Evolutionary conservation across 2,113 vertebrate species (phyloP).

Genomic region (Siphamia tubifer): DNA sequence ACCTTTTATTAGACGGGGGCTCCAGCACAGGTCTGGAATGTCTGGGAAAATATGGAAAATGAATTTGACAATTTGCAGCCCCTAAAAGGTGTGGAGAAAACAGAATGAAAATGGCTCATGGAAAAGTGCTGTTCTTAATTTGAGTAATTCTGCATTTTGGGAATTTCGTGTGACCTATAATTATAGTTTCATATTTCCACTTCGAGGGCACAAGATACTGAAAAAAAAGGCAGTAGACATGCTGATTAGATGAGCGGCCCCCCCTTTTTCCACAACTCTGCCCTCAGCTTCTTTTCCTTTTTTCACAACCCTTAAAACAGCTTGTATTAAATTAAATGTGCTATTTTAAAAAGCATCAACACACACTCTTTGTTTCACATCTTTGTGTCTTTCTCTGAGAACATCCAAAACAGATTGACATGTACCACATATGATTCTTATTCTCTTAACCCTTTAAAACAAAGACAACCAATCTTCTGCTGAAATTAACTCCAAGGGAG

Average conservation of each 20-base stretch:
- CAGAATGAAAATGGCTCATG: neutral
- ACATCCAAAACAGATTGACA: too few relatives aligned
- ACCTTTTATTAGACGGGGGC: constrained; percentile 57
- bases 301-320: neutral
- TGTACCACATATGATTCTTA: too few relatives aligned
- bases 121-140: neutral
- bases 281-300: too few relatives aligned
- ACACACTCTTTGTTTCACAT: too few relatives aligned
- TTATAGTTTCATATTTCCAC: neutral
- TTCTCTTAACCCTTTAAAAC: too few relatives aligned
- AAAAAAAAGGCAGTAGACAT: neutral
- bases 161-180: neutral
- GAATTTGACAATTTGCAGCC: constrained; percentile 33
- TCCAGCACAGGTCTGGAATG: constrained; percentile 48
- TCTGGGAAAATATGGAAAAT: constrained; percentile 68
- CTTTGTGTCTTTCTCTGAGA: too few relatives aligned
- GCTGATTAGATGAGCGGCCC: neutral
- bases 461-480: too few relatives aligned
- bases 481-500: too few relatives aligned
- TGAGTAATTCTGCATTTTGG: neutral
- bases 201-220: neutral
- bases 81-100: constrained; percentile 5
- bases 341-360: too few relatives aligned
- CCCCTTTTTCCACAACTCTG: neutral
- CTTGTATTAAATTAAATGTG: neutral